A percentile compares a stretch with the other conserved stretches of the same genome.
phyloP scores from a whole-genome alignment of 2,888 invertebrate genomes.

The Portevinia maculata region DNA sequence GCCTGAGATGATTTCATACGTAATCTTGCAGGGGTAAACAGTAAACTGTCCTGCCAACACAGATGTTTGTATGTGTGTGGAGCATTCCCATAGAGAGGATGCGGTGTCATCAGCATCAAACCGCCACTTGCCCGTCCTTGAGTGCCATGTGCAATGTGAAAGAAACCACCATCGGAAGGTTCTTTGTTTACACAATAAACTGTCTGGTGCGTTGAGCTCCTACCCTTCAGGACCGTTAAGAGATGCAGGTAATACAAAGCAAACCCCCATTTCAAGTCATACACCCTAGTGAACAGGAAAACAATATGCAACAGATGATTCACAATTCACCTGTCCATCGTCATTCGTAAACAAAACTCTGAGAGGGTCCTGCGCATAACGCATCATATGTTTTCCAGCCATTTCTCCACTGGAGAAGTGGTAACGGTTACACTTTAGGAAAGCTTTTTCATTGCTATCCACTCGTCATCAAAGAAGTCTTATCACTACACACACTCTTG shows the following conservation, averaged over 20 bases:
- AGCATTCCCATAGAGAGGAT: background rate
- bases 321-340: conserved; percentile 1
- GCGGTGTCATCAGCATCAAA: background rate
- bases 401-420: conserved; percentile 50
- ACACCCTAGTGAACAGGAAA: conserved; percentile 2
- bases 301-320: conserved; percentile 27
- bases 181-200: conserved; percentile 14
- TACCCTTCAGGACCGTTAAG: conserved; percentile 1
- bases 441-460: conserved; percentile 29
- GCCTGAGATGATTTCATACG: conserved; percentile 29
- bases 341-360: conserved; percentile 67
- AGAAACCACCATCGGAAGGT: conserved; percentile 9
- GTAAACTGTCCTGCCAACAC: background rate
- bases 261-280: conserved; percentile 4
- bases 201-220: conserved; percentile 25
- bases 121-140: conserved; percentile 28
- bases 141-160: conserved; percentile 41
- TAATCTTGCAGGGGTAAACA: background rate
- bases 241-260: conserved; percentile 12
- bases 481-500: conserved; percentile 36
- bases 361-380: conserved; percentile 36
- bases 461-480: conserved; percentile 28
- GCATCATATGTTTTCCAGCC: background rate
- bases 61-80: conserved; percentile 6
- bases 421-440: conserved; percentile 37